Evolutionary conservation across 2,797 vertebrate genomes (phyloP), one percentile per base, ranked within the genome.

Genomic region (Manis javanica): DNA sequence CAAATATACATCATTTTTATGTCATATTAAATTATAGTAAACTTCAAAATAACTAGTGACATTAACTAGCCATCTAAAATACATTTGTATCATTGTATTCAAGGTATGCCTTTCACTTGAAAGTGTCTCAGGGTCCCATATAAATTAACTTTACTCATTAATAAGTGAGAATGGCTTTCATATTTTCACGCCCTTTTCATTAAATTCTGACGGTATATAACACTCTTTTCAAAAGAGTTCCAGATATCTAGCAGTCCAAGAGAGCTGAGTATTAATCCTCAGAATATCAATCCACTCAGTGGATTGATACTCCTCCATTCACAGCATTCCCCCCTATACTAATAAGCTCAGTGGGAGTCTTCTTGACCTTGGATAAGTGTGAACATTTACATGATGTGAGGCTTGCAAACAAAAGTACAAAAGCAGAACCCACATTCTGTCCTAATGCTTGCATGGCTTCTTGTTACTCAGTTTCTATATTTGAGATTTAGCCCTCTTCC

Each of bases 351-450:
- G 21, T 24, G 59, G 26, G n/a, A 71, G 26, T 72, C 59, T 78
- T 89, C 59, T 86, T 84, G 63, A 31, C 29, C 21, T 31, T 85
- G 16, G 37, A 3, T 15, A 69, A 79, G 49, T 10, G 55, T 91
- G 53, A 81, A 21, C 2, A 63, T n/a, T 83, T 71, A 49, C 39
- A 71, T 49, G 55, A 78, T 61, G 37, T 79, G 34, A 94, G 61
- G 24, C 71, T 95, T 96, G 64, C 94, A 74, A 94, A 96, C 93
- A 93, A 49, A 96, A 87, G 31, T 24, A 68, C 61, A 78, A 87
- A 84, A 26, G 4, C 31, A 78, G 77, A 96, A 64, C 77, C 42
- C 24, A 61, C 23, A 26, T 95, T 72, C 63, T 53, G 3, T 64
- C 61, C 31, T 71, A 77, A 72, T 75, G 12, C 8, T 34, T 61